phyloP scores from a whole-genome alignment of 2,113 vertebrate genomes.

The Spea bombifrons region DNA sequence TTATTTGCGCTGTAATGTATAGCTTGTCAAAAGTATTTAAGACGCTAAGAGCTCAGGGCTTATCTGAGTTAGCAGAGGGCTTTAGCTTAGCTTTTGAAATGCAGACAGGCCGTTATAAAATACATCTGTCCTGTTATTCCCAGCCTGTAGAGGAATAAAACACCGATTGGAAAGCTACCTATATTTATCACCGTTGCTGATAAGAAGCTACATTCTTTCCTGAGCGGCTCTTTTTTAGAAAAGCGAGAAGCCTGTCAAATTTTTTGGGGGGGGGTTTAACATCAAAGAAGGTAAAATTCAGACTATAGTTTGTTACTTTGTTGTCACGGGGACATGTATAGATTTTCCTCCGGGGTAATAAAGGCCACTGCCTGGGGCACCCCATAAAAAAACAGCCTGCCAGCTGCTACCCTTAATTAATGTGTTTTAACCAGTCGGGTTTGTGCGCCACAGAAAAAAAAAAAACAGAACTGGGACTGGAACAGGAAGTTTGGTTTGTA shows the following conservation, averaged over 20 bases:
- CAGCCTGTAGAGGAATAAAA: slow-evolving; percentile 64
- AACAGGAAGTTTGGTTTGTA: no score
- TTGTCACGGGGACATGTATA: no score
- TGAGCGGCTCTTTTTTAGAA: slow-evolving; percentile 70
- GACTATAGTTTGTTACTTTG: no score
- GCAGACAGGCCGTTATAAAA: slow-evolving; percentile 76
- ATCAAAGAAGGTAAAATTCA: no score
- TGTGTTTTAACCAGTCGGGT: no score
- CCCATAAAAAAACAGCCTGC: no score
- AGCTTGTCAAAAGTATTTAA: slow-evolving; percentile 80
- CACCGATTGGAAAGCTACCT: slow-evolving; percentile 52
- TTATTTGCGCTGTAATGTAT: slow-evolving; percentile 88
- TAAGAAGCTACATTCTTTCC: slow-evolving; percentile 76
- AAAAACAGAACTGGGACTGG: no score
- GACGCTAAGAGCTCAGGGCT: slow-evolving; percentile 80
- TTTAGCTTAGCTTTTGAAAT: slow-evolving; percentile 78
- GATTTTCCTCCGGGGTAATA: no score
- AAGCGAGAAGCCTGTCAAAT: slow-evolving; percentile 67
- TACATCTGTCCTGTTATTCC: slow-evolving; percentile 68
- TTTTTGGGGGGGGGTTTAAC: no score
- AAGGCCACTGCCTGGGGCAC: no score
- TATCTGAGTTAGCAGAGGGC: slow-evolving; percentile 79
- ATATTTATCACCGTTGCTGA: slow-evolving; percentile 59
- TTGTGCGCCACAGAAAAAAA: no score
- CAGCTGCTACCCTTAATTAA: no score